phyloP scores from a whole-genome alignment of 2,888 invertebrate species.

The Bedellia somnulentella region DNA sequence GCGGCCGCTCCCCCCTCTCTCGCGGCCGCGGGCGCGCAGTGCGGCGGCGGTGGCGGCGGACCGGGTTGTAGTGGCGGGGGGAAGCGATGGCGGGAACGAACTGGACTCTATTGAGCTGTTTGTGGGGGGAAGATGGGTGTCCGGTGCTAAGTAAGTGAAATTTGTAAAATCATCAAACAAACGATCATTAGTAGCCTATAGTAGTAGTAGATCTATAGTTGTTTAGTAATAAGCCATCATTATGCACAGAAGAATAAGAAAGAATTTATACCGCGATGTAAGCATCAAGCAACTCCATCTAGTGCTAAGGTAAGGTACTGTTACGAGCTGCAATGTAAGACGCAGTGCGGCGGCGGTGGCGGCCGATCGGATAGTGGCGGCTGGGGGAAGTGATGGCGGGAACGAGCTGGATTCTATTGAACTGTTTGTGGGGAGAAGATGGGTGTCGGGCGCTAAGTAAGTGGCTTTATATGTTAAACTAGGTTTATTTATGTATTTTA shows the following conservation, averaged over 20 bases:
- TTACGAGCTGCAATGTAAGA: no score
- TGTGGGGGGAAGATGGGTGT: slow-evolving; percentile 15
- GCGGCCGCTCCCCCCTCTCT: slow-evolving; percentile 70
- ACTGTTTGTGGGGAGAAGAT: slow-evolving; percentile 14
- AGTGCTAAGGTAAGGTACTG: no score
- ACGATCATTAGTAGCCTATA: no score
- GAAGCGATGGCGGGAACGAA: slow-evolving; percentile 82
- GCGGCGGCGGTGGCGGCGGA: slow-evolving; percentile 68
- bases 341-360: slow-evolving; percentile 76
- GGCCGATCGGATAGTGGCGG: slow-evolving; percentile 63
- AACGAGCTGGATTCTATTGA: slow-evolving; percentile 69
- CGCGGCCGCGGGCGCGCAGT: slow-evolving; percentile 75
- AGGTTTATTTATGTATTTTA: no score
- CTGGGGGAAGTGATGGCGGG: slow-evolving; percentile 77
- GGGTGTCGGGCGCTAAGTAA: slow-evolving; percentile 13
- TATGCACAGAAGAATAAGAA: no score
- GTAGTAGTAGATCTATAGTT: no score
- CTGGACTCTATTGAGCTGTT: slow-evolving; percentile 57
- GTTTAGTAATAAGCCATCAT: no score
- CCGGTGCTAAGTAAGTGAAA: slow-evolving; percentile 7
- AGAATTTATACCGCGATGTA: no score
- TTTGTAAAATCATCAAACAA: no score
- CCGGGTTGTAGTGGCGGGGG: slow-evolving; percentile 77
- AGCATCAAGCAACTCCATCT: no score
- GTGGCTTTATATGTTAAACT: no score